Base-by-base conservation (phyloP, 2,888 invertebrate genomes). In the Congeria kusceri region DNA sequence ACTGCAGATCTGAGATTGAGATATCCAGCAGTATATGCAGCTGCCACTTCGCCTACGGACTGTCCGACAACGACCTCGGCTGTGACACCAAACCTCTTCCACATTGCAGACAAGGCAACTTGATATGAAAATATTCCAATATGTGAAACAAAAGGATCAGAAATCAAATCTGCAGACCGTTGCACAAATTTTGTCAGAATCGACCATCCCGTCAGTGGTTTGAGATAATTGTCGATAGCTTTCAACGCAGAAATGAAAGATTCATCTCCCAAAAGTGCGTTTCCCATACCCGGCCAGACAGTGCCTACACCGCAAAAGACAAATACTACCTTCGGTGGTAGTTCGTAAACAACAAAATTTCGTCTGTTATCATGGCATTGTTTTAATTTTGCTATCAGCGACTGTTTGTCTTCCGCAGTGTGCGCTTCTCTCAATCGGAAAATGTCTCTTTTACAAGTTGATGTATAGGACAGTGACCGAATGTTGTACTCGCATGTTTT, bases 31-130 rank as follows among this genome's bases (percentile, higher is more conserved):
- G 66, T 77, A 67, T 80, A 81, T 20, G 87, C 85, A 0, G 89
- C 89, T 25, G 88, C 87, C 1, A 89, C 88, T 49, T 89, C 89
- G 9, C 89, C 89, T 7, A 88, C 83, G 3, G 88, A 88, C 61
- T 88, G 88, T 23, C 89, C 89, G 13, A 89, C 59, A 25, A 89
- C 76, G 20, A 58, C 69, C 61, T 78, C 78, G 1, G 89, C 83
- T 18, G 29, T 18, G 11, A 90, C 65, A 9, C 89, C 89, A 23
- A 59, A 81, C 18, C 69, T 56, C 46, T 70, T 66, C 86, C 86
- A 86, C n/a, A 88, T 58, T 15, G 62, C 63, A 13, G 76, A 61
- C n/a, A 88, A 58, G 0, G 76, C 86, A 23, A 88, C 80, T 69
- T 90, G 87, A 29, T 75, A 77, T 3, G 88, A 77, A 76, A 90